Evolutionary conservation across 1,140 invertebrate species (phyloP), one percentile per base, ranked within the genome.

Genomic region (Bombyx mandarina): DNA sequence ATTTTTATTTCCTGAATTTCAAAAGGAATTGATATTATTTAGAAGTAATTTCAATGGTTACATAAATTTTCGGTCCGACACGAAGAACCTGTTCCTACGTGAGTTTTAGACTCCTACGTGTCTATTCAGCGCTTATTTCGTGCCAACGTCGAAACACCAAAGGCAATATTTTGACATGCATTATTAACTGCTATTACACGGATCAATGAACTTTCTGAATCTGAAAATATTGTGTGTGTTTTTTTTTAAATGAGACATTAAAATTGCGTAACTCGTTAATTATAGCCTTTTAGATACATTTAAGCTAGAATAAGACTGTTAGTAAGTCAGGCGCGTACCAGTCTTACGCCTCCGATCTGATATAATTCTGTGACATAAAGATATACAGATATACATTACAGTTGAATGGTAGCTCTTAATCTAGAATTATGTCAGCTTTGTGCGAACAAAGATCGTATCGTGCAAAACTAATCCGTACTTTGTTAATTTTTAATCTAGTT

Each of bases 121-220:
- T 22, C 48, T 18, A 49, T 49, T 49, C 12, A 49, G 0, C 12
- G 26, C 26, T 35, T 35, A 35, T 35, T 35, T 35, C 26, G 26
- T 35, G 2, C 26, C 2, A 35, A 5, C 26, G 26, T 35, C 26
- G 26, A 35, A 35, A 4, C 45, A 4, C 45, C 12, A 49, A 12
- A 49, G 48, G n/a, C 12, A 49, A 49, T 49, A 12, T 49, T 49
- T 49, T 49, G n/a, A 49, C n/a, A 49, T 18, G 22, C 8, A n/a
- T 49, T n/a, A 49, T 35, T 49, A 4, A 49, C 48, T 7, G 48
- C 48, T 49, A 49, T 49, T 49, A 12, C 8, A 12, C 48, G n/a
- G 6, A 49, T 5, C 9, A 12, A 7, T 12, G 48, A 49, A 22
- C 48, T 46, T 46, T 9, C n/a, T 46, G 45, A 46, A 46, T 46